Conservation (phyloP, 2,888 invertebrate genomes). For the Dolomedes plantarius region DNA sequence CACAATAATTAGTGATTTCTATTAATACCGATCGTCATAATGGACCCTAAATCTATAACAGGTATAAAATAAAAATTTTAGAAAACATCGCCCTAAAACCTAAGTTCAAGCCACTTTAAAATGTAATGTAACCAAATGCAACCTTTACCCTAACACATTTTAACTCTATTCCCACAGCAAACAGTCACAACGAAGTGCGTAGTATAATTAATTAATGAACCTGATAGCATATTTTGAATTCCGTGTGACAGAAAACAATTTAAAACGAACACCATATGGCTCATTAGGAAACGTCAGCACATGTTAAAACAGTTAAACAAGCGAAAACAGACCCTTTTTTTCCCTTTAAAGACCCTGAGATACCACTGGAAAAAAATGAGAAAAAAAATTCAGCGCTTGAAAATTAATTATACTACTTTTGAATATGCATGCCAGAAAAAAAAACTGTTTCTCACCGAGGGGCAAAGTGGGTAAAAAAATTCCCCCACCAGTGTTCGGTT, state of each 20-base stretch:
- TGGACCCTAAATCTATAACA: too few relatives aligned
- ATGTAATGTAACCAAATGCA: too few relatives aligned
- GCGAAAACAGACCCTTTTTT: not conserved
- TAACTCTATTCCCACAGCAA: too few relatives aligned
- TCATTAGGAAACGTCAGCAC: not conserved
- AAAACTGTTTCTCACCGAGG: not conserved
- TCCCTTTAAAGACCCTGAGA: not conserved
- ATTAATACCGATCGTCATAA: too few relatives aligned
- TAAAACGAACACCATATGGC: not conserved
- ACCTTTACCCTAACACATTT: too few relatives aligned
- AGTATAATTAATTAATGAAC: not conserved
- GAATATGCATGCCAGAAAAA: constrained; percentile 32
- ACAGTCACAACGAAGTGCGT: too few relatives aligned
- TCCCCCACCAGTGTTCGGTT: constrained; percentile 5
- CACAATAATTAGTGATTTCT: too few relatives aligned
- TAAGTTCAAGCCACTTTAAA: too few relatives aligned
- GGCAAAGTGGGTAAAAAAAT: constrained; percentile 5
- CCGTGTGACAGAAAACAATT: not conserved
- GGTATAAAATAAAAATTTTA: too few relatives aligned
- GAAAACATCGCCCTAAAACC: too few relatives aligned
- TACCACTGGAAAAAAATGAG: not conserved
- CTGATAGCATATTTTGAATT: not conserved
- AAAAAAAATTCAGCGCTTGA: not conserved
- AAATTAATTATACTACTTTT: constrained; percentile 10
- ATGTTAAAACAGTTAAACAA: not conserved